A percentile compares a stretch with the other conserved stretches of the same genome.
phyloP scores from a whole-genome alignment of 1,140 invertebrate genomes.

The Drosophila kurseongensis region DNA sequence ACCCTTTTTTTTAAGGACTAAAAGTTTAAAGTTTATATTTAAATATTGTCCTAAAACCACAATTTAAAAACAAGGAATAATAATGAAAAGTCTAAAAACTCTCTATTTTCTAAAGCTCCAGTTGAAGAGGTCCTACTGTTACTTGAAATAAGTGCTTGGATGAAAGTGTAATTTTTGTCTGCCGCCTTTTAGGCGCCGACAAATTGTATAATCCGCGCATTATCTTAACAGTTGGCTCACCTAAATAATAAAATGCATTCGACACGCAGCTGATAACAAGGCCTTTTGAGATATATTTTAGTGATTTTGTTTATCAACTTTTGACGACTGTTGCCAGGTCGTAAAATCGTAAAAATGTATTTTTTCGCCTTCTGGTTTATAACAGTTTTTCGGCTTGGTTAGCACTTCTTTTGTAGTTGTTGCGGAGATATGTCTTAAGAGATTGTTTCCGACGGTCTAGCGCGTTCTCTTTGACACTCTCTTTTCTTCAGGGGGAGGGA shows the following conservation, averaged over 20 bases:
- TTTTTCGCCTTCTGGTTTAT: slow-evolving; percentile 47
- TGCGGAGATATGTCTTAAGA: slow-evolving; percentile 26
- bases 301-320: slow-evolving; percentile 52
- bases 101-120: neutral
- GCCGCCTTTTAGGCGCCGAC: slow-evolving; percentile 76
- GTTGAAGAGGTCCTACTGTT: slow-evolving; percentile 6
- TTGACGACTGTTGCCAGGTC: slow-evolving; percentile 41
- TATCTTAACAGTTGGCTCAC: slow-evolving; percentile 48
- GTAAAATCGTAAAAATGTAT: slow-evolving; percentile 54
- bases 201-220: slow-evolving; percentile 43
- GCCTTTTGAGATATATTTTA: slow-evolving; percentile 36
- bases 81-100: too few species aligned
- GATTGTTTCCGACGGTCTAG: slow-evolving; percentile 1
- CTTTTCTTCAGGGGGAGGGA: slow-evolving; percentile 27
- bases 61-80: too few species aligned
- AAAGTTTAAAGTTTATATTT: too few species aligned
- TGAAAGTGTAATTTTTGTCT: slow-evolving; percentile 49
- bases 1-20: too few species aligned
- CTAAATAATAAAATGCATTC: slow-evolving; percentile 38
- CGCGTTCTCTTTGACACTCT: slow-evolving; percentile 4
- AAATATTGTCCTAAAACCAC: too few species aligned
- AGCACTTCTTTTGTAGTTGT: slow-evolving; percentile 33
- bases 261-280: slow-evolving; percentile 55
- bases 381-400: slow-evolving; percentile 49
- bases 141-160: slow-evolving; percentile 6